Evolutionary conservation across 2,888 invertebrate genomes (phyloP), one percentile per base, ranked within the genome.

Genomic region (Seladonia tumulorum): DNA sequence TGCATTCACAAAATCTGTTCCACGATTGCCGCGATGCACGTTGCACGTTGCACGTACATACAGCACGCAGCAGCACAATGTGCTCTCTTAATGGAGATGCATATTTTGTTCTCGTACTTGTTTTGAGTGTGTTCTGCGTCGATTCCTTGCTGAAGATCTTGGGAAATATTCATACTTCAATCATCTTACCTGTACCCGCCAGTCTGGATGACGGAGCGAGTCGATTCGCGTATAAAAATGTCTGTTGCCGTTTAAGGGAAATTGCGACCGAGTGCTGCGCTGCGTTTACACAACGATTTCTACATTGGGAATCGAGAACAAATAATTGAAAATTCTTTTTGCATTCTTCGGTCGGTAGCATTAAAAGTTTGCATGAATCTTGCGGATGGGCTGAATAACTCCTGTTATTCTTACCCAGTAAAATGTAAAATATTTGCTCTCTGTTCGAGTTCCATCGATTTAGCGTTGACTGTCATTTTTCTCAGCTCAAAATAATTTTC

Each of bases 151-250:
- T n/a, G 25, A 12, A 60, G 25, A 60, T 25, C 60, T 25, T 25
- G 25, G 60, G 25, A 25, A 60, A 60, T 60, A 60, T 60, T 60
- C 60, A 60, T 60, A 60, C 25, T 60, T 60, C 60, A 60, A 60
- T 60, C 60, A 60, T 60, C 60, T 60, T 25, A 60, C 60, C 25
- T 60, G 60, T 14, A 14, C 25, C 14, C 0, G 60, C 25, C 25
- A 14, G 60, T 14, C 5, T 5, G 60, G 60, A 60, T 60, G 25
- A 25, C 60, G 60, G 5, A 5, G 1, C 60, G 60, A 16, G 5
- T 60, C 60, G 60, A 60, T 60, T 60, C 60, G 25, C 25, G 25
- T 60, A 14, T 25, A 60, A 60, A 60, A 60, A 25, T 60, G 25
- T 60, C 25, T 25, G 60, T 5, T 12, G 14, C 12, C 25, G 57